Evolutionary conservation across 2,888 invertebrate genomes (phyloP), one percentile per base, ranked within the genome.

Genomic region (Blastobasis adustella): DNA sequence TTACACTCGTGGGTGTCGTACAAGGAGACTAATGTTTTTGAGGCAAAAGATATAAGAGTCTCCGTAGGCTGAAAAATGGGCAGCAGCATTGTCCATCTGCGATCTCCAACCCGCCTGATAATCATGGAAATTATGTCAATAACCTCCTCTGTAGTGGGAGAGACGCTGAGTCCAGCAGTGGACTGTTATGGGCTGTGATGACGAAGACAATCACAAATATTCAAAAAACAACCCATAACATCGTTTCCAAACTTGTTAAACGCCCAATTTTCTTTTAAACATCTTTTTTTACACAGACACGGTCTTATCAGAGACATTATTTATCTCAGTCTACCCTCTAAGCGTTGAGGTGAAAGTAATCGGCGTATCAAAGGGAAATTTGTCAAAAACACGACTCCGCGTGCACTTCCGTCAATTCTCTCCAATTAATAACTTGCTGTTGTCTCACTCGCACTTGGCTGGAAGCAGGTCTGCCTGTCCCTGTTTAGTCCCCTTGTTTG

Each of bases 361-460:
- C 84, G 81, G 69, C 76, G 83, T 86, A 87, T 88, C 86, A 87
- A 88, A 87, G 85, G 74, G 71, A 79, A 87, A 87, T 87, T 88
- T 88, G 88, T 88, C 87, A 87, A 87, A 88, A 87, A 86, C 87
- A 87, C 78, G 79, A 75, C 76, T 76, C 73, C 66, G 71, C 73
- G 74, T 81, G 81, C 81, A 82, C 81, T 83, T 83, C 82, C 82
- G 84, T 86, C 88, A 87, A 88, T 88, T 86, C 84, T 70, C 73
- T 82, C 83, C 86, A 87, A 88, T 88, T 88, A 88, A 88, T 87
- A 86, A 86, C 79, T 77, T 74, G 63, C 52, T 43, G 43, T 58
- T 54, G 49, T 78, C 80, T 62, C 76, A 63, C 59, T 82, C 58
- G 10, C 47, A 41, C 79, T 50, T 55, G 9, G 8, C 7, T 37